phyloP scores from a whole-genome alignment of 2,888 invertebrate genomes.

The Lissocephala sabroskyi region DNA sequence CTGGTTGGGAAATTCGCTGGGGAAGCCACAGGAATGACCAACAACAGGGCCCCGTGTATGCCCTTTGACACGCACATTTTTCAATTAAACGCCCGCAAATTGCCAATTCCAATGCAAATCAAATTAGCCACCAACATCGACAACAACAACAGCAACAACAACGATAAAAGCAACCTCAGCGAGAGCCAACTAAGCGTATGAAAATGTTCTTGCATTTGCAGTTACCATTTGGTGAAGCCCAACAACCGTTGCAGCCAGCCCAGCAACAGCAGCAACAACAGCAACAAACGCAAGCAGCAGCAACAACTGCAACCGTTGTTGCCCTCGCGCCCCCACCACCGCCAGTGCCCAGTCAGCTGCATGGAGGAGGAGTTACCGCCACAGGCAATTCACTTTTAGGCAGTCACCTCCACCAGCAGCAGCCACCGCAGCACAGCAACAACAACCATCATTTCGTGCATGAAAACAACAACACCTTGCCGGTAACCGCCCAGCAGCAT shows the following conservation, averaged over 20 bases:
- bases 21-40: constrained; percentile 7
- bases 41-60: neutral
- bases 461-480: constrained; percentile 50
- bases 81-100: constrained; percentile 46
- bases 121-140: constrained; percentile 43
- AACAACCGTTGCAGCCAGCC: constrained; percentile 48
- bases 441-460: constrained; percentile 21
- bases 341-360: constrained; percentile 54
- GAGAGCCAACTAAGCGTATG: neutral
- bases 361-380: constrained; percentile 34
- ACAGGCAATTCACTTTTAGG: constrained; percentile 25
- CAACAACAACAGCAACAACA: too few species aligned
- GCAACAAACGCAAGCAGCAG: constrained; percentile 20
- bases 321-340: too few species aligned
- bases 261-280: constrained; percentile 26
- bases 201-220: constrained; percentile 30
- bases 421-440: too few species aligned
- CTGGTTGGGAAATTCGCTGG: neutral
- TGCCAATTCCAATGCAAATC: constrained; percentile 53
- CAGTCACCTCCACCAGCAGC: too few species aligned
- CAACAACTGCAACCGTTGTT: constrained; percentile 37
- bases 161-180: too few species aligned
- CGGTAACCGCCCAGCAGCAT: constrained; percentile 31
- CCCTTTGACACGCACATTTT: constrained; percentile 34
- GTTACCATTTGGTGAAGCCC: constrained; percentile 62